Conservation (phyloP, 1,140 invertebrate species). For the Anoplophora glabripennis region DNA sequence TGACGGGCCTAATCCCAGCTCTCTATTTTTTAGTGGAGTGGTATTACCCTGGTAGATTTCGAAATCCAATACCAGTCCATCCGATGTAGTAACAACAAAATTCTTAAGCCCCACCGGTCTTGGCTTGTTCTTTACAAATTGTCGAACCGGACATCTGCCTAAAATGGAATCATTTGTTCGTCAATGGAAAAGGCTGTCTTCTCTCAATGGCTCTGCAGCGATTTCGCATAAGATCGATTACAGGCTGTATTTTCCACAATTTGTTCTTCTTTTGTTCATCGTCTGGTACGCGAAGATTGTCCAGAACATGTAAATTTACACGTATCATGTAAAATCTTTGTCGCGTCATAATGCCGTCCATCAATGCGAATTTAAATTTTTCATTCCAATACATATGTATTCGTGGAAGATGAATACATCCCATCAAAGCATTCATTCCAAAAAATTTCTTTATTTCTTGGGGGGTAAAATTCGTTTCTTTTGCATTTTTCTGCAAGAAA, state of each 20-base stretch:
- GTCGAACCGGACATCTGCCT: no score
- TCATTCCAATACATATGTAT: not conserved
- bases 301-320: conserved; percentile 2
- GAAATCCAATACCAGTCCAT: conserved; percentile 32
- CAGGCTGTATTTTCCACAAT: no score
- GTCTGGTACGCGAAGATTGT: not conserved
- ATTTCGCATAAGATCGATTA: conserved; percentile 7
- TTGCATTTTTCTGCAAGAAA: no score
- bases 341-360: not conserved
- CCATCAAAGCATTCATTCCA: not conserved
- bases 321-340: not conserved
- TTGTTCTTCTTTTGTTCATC: not conserved
- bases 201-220: not conserved
- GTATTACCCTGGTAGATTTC: conserved; percentile 29
- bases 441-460: not conserved
- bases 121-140: conserved; percentile 5
- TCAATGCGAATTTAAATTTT: not conserved
- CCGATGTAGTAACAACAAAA: conserved; percentile 29
- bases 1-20: not conserved
- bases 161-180: no score
- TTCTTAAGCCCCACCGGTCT: conserved; percentile 15
- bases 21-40: conserved; percentile 18
- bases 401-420: not conserved
- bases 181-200: no score
- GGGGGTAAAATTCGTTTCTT: no score